These are phyloP conservation scores for Frankliniella fusca DNA, from an alignment of 2,888 invertebrate species.

Conservation along the genomic window DNA sequence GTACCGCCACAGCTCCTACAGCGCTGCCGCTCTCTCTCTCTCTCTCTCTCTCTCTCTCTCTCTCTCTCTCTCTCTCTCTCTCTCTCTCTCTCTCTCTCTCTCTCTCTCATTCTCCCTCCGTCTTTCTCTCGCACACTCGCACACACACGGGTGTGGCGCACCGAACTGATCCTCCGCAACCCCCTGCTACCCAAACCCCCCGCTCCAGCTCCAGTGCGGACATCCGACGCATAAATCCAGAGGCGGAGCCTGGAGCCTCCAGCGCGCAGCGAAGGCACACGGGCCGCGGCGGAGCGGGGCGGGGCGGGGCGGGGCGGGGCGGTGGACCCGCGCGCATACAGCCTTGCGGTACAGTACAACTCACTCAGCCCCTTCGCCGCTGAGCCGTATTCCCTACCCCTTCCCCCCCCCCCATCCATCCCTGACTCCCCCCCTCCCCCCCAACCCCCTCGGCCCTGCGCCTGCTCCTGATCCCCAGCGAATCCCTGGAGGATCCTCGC, in stretches of 20 bases:
- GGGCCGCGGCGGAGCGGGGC: not conserved
- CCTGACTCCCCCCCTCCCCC: not conserved
- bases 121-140: not conserved
- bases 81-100: no score
- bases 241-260: not conserved
- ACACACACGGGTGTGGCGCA: not conserved
- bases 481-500: not conserved
- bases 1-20: no score
- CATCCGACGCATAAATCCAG: constrained; percentile 19
- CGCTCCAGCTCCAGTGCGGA: constrained; percentile 20
- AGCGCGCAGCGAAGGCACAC: not conserved
- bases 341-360: constrained; percentile 6
- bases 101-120: not conserved
- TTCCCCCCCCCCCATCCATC: not conserved
- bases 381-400: no score
- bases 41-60: not conserved
- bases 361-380: not conserved
- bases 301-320: not conserved
- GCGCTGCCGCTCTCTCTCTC: not conserved
- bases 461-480: not conserved
- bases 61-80: no score
- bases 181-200: not conserved
- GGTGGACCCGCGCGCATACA: not conserved
- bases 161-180: not conserved
- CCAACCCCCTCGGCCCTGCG: no score